Evolutionary conservation across 2,888 invertebrate species (phyloP).

Genomic region (Drosophila prostipennis): DNA sequence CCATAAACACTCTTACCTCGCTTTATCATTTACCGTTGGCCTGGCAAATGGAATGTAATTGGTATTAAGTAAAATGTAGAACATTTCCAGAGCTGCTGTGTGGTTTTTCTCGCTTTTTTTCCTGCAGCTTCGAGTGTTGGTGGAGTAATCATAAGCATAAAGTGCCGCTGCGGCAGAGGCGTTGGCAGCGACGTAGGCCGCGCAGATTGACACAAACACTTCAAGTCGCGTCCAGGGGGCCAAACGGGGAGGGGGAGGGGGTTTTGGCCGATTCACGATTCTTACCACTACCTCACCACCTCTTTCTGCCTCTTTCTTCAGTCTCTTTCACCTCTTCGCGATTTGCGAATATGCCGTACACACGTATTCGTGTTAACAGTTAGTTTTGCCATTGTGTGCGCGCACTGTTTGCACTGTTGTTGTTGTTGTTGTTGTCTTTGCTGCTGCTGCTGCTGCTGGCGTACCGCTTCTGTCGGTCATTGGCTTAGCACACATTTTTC

Average conservation of each 20-base stretch:
- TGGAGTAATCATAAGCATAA: constrained; percentile 53
- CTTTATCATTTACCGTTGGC: constrained; percentile 51
- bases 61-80: constrained; percentile 67
- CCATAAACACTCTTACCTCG: constrained; percentile 6
- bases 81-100: constrained; percentile 47
- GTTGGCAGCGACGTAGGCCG: constrained; percentile 26
- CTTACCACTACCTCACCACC: constrained; percentile 4
- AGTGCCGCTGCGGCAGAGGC: constrained; percentile 26
- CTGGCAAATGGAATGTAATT: constrained; percentile 59
- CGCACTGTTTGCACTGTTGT: constrained; percentile 62
- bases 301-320: constrained; percentile 23
- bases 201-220: constrained; percentile 41
- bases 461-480: constrained; percentile 82
- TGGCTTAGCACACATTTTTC: constrained; percentile 84
- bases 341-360: constrained; percentile 60
- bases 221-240: constrained; percentile 5
- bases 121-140: constrained; percentile 13
- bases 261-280: constrained; percentile 33
- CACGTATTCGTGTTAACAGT: constrained; percentile 67
- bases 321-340: constrained; percentile 38
- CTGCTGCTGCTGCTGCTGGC: constrained; percentile 38
- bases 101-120: constrained; percentile 3
- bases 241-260: background rate
- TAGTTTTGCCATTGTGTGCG: constrained; percentile 67
- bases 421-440: constrained; percentile 41